phyloP scores from a whole-genome alignment of 2,888 invertebrate genomes.

The Bursaphelenchus okinawaensis region DNA sequence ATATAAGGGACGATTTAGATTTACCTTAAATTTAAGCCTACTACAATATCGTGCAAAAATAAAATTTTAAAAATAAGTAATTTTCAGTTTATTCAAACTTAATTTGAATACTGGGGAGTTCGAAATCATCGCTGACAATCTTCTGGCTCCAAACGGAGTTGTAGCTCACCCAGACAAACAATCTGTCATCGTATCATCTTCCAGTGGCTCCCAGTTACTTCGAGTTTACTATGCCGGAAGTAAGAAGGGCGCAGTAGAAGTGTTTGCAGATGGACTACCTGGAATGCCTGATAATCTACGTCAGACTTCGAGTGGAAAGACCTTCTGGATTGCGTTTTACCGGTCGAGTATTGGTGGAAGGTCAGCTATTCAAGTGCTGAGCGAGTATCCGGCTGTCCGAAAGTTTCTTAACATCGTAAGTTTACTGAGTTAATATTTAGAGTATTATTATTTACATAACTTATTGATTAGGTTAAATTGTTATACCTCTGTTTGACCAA shows the following conservation, averaged over 20 bases:
- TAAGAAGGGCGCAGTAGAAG: slow-evolving; percentile 5
- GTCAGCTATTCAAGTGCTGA: background rate
- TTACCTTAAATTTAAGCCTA: background rate
- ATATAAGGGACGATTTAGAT: too few relatives aligned
- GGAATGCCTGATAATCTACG: slow-evolving; percentile 9
- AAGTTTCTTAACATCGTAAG: background rate
- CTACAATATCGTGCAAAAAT: background rate
- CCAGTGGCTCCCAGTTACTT: background rate
- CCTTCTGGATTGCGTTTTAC: slow-evolving; percentile 4
- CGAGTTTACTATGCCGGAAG: slow-evolving; percentile 5
- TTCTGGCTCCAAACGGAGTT: slow-evolving; percentile 9
- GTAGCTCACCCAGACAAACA: slow-evolving; percentile 9
- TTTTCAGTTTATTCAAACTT: slow-evolving; percentile 8
- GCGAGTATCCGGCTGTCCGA: slow-evolving; percentile 5
- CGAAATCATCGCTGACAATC: slow-evolving; percentile 1
- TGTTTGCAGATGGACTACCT: slow-evolving; percentile 11
- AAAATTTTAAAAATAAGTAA: background rate
- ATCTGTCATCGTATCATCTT: background rate
- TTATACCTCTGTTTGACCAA: too few relatives aligned
- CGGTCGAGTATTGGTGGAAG: background rate
- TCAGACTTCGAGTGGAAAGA: background rate
- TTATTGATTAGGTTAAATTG: too few relatives aligned
- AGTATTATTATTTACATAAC: too few relatives aligned
- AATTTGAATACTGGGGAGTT: slow-evolving; percentile 8
- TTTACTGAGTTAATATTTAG: too few relatives aligned